Percentiles rank a stretch among this genome's conserved stretches.
Evolutionary conservation across 92 coral and sea anemone genomes (phyloP).

Genomic region (Pocillopora grandis): DNA sequence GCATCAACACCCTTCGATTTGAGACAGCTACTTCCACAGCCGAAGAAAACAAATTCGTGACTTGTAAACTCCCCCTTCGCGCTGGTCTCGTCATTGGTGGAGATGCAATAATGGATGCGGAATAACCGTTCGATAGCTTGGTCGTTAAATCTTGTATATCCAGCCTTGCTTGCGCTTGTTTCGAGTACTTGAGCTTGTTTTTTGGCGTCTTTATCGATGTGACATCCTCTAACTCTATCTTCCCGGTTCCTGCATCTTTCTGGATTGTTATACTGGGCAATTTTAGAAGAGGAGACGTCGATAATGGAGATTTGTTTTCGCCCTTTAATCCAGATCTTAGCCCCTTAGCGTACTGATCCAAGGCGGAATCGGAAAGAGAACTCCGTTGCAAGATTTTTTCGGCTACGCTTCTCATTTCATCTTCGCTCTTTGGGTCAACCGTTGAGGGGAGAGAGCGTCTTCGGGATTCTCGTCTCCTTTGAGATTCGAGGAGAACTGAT

Average conservation of each 20-base stretch:
- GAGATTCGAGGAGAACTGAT: conserved; percentile 21
- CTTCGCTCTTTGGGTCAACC: neutral
- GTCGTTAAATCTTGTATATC: conserved; percentile 10
- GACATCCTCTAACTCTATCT: conserved; percentile 18
- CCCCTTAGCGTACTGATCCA: conserved; percentile 21
- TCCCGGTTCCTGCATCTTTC: conserved; percentile 7
- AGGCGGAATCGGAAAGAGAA: conserved; percentile 36
- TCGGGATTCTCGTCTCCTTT: conserved; percentile 30
- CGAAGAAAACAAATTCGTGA: neutral
- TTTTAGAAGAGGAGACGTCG: conserved; percentile 18
- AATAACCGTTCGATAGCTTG: conserved; percentile 19
- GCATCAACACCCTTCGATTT: conserved; percentile 11
- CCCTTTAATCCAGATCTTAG: neutral
- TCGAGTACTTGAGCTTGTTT: conserved; percentile 12
- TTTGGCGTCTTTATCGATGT: neutral
- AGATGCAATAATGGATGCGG: conserved; percentile 5
- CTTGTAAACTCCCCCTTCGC: conserved; percentile 29
- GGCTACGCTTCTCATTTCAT: neutral
- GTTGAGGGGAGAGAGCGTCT: conserved; percentile 32
- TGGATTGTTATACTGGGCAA: conserved; percentile 28
- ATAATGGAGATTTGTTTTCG: neutral
- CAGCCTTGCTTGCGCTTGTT: conserved; percentile 12
- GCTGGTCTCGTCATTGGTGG: conserved; percentile 11
- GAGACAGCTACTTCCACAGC: conserved; percentile 10
- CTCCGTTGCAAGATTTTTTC: neutral